Percentiles rank a stretch among this genome's conserved stretches.
Evolutionary conservation across 2,113 vertebrate genomes (phyloP).

Genomic region (Glareola pratincola): DNA sequence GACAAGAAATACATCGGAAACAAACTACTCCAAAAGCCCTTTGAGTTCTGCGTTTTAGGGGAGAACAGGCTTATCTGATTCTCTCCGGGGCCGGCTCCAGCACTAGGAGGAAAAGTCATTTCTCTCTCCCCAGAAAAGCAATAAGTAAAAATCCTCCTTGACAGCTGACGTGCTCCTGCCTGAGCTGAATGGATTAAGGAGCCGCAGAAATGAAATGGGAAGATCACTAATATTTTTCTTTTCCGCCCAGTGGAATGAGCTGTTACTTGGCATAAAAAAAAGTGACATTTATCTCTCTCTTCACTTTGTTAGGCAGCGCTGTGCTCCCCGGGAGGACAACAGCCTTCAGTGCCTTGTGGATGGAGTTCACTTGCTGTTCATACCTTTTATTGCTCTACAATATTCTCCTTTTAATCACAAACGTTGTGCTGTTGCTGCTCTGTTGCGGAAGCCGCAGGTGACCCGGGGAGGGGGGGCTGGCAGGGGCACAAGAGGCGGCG

Average conservation of each 20-base stretch:
- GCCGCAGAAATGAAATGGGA: not conserved
- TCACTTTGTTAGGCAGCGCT: not conserved
- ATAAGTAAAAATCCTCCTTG: not conserved
- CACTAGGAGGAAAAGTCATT: not conserved
- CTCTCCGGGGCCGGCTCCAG: not conserved
- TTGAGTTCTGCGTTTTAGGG: not conserved
- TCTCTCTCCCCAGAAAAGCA: not conserved
- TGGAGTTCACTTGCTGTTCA: not conserved
- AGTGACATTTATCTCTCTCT: not conserved
- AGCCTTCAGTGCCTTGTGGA: accelerated
- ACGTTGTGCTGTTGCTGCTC: not conserved
- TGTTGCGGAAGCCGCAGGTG: not conserved
- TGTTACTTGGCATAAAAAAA: not conserved
- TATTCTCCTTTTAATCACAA: not conserved
- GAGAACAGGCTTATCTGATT: not conserved
- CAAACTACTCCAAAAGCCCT: not conserved
- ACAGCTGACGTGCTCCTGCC: not conserved
- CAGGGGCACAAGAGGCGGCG: not conserved
- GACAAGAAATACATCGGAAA: not conserved
- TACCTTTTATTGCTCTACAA: not conserved
- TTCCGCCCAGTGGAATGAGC: not conserved
- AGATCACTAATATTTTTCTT: not conserved
- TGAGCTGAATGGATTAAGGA: not conserved
- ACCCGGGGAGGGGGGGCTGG: not conserved
- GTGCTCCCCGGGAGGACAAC: not conserved